Base-by-base conservation (phyloP, 2,797 vertebrate species). In the Tenualosa thibaudeaui region DNA sequence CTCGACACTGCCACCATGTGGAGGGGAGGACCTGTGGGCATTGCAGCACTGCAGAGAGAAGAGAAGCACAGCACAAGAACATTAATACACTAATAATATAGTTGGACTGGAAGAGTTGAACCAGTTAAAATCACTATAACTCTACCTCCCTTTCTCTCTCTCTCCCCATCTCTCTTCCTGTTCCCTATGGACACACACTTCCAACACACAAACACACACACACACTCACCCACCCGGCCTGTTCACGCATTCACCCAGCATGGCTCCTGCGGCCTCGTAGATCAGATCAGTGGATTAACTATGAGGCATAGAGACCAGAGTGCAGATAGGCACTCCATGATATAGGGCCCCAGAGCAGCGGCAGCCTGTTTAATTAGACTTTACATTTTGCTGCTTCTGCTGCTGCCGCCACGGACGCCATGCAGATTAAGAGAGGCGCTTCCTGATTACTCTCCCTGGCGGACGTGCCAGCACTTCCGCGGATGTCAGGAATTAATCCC, bases 321-420 rank as follows among this genome's bases (percentile, higher is more conserved):
- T 88, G 86, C 86, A 88, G 83, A 89, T 90, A 90, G 89, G 89
- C 86, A 85, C 89, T 90, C 24, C 53, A 71, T 68, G 89, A 92
- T 90, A 88, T 86, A 86, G 56, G 83, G 86, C 56, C 83, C 60
- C 85, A 88, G 60, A 88, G 84, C 75, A 58, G 84, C 68, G 86
- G 85, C 84, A 88, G 89, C 85, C 86, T 91, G 89, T 93, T 95
- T 95, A 94, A 94, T 95, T 94, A 93, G 91, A 91, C 91, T 92
- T 88, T 88, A 89, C 87, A 83, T 91, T 87, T 92, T 46, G 71
- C 68, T 91, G 8, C 58, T 31, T 6, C 62, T 1, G 10, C 24
- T 2, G 2, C 62, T 15, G 22, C 71, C 91, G 3, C 62, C 26
- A 17, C 68, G 5, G 31, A 12, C 19, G 37, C 71, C 2, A 89